Percentiles rank a stretch among this genome's conserved stretches.
These are phyloP conservation scores for Scophthalmus maximus DNA, from an alignment of 2,113 vertebrate genomes.

Conservation along the genomic window DNA sequence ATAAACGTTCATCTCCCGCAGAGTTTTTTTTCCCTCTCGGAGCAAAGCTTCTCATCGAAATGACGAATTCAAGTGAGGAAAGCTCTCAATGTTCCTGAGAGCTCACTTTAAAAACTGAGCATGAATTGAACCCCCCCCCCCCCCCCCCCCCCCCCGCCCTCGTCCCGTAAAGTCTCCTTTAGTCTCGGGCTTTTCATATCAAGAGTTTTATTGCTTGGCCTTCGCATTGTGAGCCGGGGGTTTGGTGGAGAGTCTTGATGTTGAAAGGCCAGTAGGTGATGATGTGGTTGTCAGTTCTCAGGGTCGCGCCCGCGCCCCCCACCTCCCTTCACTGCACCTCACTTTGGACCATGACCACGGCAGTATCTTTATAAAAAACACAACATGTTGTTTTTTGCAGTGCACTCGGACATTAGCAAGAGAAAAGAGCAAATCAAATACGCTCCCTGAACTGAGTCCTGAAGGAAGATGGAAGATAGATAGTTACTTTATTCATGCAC, in stretches of 20 bases:
- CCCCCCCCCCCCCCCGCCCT: neutral
- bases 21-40: neutral
- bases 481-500: no score
- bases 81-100: conserved; percentile 3
- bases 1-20: neutral
- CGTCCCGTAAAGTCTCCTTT: conserved; percentile 16
- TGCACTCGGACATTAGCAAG: no score
- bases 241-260: conserved; percentile 2
- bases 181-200: conserved; percentile 58
- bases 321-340: neutral
- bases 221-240: conserved; percentile 35
- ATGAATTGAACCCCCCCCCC: conserved; percentile 21
- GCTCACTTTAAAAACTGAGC: conserved; percentile 29
- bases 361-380: neutral
- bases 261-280: conserved; percentile 28
- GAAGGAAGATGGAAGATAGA: no score
- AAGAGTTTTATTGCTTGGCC: conserved; percentile 62
- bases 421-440: neutral
- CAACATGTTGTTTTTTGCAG: neutral
- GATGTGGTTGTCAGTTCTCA: conserved; percentile 36
- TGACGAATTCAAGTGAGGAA: neutral
- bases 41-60: conserved; percentile 1
- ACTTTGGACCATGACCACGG: neutral
- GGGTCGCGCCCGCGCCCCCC: conserved; percentile 15
- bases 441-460: no score